Conservation (phyloP, 1,140 invertebrate species). For the Macrobrachium rosenbergii region DNA sequence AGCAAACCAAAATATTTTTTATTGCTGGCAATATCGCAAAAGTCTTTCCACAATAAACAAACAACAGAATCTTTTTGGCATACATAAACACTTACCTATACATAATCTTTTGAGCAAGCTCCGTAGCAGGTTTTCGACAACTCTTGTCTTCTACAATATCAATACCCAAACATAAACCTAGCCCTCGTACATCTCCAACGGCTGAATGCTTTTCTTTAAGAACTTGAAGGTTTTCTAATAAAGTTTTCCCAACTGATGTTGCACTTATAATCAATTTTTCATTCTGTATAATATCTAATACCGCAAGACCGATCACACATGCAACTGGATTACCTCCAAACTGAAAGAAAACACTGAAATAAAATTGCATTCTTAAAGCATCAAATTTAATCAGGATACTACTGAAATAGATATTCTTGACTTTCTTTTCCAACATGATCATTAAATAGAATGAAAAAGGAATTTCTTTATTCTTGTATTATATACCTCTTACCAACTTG, state of each 20-base stretch:
- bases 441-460: too few relatives aligned
- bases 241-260: conserved; percentile 67
- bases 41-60: too few relatives aligned
- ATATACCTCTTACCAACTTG: too few relatives aligned
- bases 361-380: background rate
- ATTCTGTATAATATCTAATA: conserved; percentile 67
- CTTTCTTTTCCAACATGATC: background rate
- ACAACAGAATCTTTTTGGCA: background rate
- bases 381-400: too few relatives aligned
- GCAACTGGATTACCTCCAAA: conserved; percentile 72
- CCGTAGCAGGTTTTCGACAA: conserved; percentile 45
- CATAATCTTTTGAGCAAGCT: conserved; percentile 46
- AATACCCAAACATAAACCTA: conserved; percentile 67
- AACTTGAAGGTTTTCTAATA: conserved; percentile 66
- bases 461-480: too few relatives aligned
- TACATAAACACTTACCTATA: conserved; percentile 19
- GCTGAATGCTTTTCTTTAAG: conserved; percentile 53
- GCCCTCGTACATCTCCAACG: conserved; percentile 67
- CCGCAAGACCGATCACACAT: conserved; percentile 67
- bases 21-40: too few relatives aligned
- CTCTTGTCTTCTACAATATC: conserved; percentile 67
- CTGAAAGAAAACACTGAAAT: conserved; percentile 38
- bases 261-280: conserved; percentile 68
- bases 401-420: background rate
- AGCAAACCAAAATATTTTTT: too few relatives aligned